Percentiles rank a stretch among this genome's conserved stretches.
phyloP scores from a whole-genome alignment of 2,113 vertebrate species.

The Phylloscopus trochilus region DNA sequence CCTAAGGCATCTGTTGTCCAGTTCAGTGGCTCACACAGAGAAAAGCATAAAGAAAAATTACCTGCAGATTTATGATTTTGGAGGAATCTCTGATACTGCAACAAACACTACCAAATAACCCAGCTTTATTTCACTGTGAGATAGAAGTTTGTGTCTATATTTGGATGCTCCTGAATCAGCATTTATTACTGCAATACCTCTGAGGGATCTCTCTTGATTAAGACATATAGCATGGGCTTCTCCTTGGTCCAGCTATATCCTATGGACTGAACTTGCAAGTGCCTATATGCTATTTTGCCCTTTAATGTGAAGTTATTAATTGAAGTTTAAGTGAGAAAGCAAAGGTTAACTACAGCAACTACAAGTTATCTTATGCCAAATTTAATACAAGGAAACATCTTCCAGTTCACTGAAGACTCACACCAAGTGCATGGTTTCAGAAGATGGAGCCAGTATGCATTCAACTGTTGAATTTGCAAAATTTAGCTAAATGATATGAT shows the following conservation, averaged over 20 bases:
- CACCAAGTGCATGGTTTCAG: background rate
- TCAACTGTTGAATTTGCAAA: background rate
- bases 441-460: background rate
- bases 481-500: background rate
- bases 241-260: background rate
- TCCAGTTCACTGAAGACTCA: background rate
- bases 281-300: background rate
- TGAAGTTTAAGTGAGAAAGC: background rate
- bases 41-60: background rate
- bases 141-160: background rate
- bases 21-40: background rate
- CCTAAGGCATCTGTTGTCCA: background rate
- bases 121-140: background rate
- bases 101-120: background rate
- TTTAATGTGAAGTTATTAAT: background rate
- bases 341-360: background rate
- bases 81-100: background rate
- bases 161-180: background rate
- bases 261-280: background rate
- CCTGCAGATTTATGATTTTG: background rate
- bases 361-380: background rate
- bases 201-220: background rate
- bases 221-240: background rate
- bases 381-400: background rate
- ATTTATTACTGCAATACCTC: background rate